phyloP scores from a whole-genome alignment of 2,797 vertebrate species.

The Balearica regulorum region DNA sequence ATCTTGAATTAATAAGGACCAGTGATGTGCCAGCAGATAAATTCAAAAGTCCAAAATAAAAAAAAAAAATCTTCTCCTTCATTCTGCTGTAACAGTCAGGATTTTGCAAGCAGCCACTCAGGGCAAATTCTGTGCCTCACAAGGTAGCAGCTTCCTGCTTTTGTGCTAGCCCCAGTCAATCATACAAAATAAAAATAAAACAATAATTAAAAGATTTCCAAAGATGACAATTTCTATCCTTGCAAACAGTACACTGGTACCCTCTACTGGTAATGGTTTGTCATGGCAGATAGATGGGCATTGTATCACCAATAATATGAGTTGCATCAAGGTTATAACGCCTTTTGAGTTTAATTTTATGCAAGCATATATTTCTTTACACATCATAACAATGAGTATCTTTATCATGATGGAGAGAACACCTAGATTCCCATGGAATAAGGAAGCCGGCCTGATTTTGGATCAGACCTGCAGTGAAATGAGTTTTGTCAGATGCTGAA shows the following conservation, averaged over 20 bases:
- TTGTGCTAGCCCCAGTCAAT: background rate
- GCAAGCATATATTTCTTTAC: fast-evolving
- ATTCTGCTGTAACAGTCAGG: fast-evolving
- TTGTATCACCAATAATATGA: fast-evolving
- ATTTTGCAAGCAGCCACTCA: background rate
- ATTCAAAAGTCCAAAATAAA: background rate
- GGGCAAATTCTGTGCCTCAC: background rate
- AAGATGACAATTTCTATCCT: fast-evolving
- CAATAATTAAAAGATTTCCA: background rate
- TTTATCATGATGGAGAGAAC: background rate
- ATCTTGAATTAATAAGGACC: background rate
- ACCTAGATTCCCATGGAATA: background rate
- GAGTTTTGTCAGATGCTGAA: background rate
- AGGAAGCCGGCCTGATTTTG: background rate
- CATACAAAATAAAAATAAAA: background rate
- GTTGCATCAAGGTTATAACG: fast-evolving
- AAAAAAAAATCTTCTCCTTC: background rate
- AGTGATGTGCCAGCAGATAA: background rate
- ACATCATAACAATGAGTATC: fast-evolving
- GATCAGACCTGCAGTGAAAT: background rate
- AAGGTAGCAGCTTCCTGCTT: background rate
- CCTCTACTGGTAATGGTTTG: conserved; percentile 31
- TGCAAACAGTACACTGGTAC: background rate
- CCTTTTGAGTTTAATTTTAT: fast-evolving
- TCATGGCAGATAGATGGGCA: background rate